These are phyloP conservation scores for Spheniscus humboldti DNA, from an alignment of 2,797 vertebrate species.

Conservation along the genomic window DNA sequence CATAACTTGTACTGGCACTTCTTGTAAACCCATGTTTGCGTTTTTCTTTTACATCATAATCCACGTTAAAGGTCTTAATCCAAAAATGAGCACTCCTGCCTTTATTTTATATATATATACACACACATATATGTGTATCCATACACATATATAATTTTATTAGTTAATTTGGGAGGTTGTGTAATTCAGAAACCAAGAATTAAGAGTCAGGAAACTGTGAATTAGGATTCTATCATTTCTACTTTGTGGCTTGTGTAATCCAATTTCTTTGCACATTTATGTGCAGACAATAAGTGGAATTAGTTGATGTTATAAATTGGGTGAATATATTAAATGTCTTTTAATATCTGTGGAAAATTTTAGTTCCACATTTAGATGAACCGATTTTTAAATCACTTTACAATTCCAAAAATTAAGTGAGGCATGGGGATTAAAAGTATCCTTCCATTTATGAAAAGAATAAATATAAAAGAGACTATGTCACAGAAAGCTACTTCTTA, in stretches of 20 bases:
- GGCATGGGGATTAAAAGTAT: neutral
- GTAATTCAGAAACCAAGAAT: neutral
- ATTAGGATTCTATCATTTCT: neutral
- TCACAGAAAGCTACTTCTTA: neutral
- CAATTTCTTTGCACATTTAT: neutral
- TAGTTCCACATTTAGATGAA: neutral
- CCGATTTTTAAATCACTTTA: neutral
- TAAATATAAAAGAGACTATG: neutral
- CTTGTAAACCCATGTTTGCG: fast-evolving
- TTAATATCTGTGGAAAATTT: neutral
- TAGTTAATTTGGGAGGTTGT: neutral
- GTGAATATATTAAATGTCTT: neutral
- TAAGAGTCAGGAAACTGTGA: neutral
- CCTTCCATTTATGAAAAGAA: neutral
- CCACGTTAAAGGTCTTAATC: neutral
- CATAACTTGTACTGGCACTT: neutral
- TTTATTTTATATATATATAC: neutral
- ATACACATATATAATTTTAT: neutral
- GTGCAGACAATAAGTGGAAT: neutral
- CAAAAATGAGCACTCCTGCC: neutral
- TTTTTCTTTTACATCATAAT: neutral
- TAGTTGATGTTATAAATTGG: neutral
- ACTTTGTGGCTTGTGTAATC: neutral
- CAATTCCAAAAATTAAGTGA: neutral
- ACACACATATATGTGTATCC: neutral